Evolutionary conservation across 2,888 invertebrate species (phyloP), one percentile per base, ranked within the genome.

Genomic region (Terebella lapidaria): DNA sequence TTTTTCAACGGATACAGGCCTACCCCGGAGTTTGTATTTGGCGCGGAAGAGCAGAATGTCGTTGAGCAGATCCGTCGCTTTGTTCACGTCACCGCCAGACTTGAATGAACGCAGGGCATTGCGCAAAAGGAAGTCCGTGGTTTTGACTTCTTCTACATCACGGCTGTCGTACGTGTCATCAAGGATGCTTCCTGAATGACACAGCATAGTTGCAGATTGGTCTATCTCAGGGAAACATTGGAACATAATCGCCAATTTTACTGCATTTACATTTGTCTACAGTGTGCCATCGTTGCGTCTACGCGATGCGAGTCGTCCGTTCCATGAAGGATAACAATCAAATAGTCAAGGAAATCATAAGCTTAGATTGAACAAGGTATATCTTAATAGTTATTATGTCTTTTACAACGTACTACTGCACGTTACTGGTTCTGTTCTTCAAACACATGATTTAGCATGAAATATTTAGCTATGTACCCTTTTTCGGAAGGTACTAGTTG

Each of bases 151-250:
- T 20, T 52, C 35, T 1, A 62, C 62, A 24, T 62, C 62, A 15
- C 45, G n/a, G 22, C 22, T 46, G 28, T 62, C 53, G 54, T 53
- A 62, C 1, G 62, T 62, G 54, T 62, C 62, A 45, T 62, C 62
- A 10, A 62, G 30, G 4, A 62, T 62, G 54, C 58, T 62, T 15
- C 62, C 62, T 62, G 47, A 27, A 22, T 22, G 25, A 56, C 5
- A 47, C 22, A 24, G n/a, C 26, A 53, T 49, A 22, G 10, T 10
- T 35, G 35, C 35, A 18, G 10, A 35, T 15, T 18, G 18, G 10
- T 15, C 18, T 35, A 35, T 35, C 10, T n/a, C n/a, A n/a, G n/a
- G n/a, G n/a, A n/a, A n/a, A n/a, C n/a, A n/a, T n/a, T n/a, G n/a
- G n/a, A n/a, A n/a, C n/a, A n/a, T n/a, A n/a, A n/a, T n/a, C n/a